Evolutionary conservation across 2,113 vertebrate species (phyloP).

Genomic region (Empidonax traillii): DNA sequence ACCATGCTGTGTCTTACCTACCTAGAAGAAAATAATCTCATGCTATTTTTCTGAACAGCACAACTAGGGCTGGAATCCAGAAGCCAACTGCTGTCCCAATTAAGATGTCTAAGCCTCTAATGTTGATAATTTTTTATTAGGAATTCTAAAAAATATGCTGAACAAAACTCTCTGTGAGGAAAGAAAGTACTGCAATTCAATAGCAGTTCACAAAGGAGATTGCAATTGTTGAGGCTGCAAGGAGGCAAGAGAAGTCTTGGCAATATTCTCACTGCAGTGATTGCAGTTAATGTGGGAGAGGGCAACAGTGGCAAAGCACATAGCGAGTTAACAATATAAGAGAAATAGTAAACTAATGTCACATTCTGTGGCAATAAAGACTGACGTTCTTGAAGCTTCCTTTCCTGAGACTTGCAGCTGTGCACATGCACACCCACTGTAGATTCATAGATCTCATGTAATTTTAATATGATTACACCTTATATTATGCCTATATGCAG

Average conservation of each 20-base stretch:
- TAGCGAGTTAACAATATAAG: neutral
- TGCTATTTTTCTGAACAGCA: neutral
- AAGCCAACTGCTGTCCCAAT: neutral
- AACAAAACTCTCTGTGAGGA: neutral
- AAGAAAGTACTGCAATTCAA: neutral
- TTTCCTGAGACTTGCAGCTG: neutral
- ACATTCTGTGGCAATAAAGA: neutral
- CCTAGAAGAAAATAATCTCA: neutral
- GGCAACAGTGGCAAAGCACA: neutral
- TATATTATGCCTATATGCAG: neutral
- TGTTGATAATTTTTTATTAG: neutral
- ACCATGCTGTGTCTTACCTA: neutral
- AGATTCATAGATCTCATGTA: neutral
- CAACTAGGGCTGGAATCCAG: neutral
- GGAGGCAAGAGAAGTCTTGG: neutral
- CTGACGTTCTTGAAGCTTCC: neutral
- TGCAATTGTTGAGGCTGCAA: neutral
- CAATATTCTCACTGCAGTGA: neutral
- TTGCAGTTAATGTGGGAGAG: neutral
- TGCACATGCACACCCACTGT: neutral
- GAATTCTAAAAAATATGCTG: constrained; percentile 23
- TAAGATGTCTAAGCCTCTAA: constrained; percentile 4
- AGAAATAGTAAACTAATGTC: neutral
- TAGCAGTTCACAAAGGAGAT: neutral
- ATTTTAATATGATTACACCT: neutral